Conservation (phyloP, 1,140 invertebrate genomes). For the Philaenus spumarius region DNA sequence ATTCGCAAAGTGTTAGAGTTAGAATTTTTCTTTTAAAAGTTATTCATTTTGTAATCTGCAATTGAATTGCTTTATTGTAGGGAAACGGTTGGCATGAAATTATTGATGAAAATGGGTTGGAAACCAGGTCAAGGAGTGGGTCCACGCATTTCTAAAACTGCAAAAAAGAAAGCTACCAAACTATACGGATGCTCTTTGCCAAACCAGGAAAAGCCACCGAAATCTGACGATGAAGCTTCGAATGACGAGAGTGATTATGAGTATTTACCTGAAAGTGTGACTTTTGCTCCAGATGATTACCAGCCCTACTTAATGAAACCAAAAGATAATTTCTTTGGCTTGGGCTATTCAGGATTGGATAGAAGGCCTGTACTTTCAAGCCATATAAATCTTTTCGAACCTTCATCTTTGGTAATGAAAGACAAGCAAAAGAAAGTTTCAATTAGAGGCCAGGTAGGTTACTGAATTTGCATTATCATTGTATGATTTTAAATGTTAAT, state of each 20-base stretch:
- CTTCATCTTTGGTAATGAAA: conserved; percentile 5
- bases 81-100: conserved; percentile 78
- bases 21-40: too few species aligned
- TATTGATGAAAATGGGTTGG: conserved; percentile 87
- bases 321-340: conserved; percentile 76
- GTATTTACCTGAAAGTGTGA: conserved; percentile 41
- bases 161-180: conserved; percentile 49
- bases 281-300: conserved; percentile 83
- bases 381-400: conserved; percentile 41
- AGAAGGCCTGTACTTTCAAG: conserved; percentile 47
- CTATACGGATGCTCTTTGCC: conserved; percentile 61
- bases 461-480: not conserved
- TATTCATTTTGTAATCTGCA: too few species aligned
- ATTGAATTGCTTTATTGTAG: conserved; percentile 46
- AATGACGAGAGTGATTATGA: conserved; percentile 41
- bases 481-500: not conserved
- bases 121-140: conserved; percentile 87
- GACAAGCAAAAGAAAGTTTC: conserved; percentile 54
- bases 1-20: too few species aligned
- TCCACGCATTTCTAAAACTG: conserved; percentile 52
- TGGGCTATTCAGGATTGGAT: conserved; percentile 86
- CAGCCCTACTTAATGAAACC: conserved; percentile 59
- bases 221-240: not conserved
- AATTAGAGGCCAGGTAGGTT: conserved; percentile 77
- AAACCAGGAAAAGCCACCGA: conserved; percentile 7